Percentiles rank a stretch among this genome's conserved stretches.
Evolutionary conservation across 2,888 invertebrate genomes (phyloP).

Genomic region (Ophion obscuratus): DNA sequence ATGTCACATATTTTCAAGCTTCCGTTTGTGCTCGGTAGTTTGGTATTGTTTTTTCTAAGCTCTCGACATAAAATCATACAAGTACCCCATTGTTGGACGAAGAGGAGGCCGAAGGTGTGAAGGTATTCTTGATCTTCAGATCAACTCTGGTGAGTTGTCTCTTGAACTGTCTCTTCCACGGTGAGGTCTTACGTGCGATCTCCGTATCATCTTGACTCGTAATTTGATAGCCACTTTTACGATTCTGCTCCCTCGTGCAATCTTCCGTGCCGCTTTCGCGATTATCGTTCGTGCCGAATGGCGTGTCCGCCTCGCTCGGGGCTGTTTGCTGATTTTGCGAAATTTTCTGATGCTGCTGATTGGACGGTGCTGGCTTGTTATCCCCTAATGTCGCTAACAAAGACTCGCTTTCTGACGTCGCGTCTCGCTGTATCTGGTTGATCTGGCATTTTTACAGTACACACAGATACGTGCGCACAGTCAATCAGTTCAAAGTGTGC

Average conservation of each 20-base stretch:
- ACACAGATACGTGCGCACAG: constrained; percentile 70
- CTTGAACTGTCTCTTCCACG: constrained; percentile 92
- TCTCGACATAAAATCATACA: constrained; percentile 73
- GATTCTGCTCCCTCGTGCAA: constrained; percentile 57
- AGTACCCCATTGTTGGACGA: constrained; percentile 82
- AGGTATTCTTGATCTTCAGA: constrained; percentile 89
- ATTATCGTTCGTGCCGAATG: constrained; percentile 70
- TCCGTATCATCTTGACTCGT: constrained; percentile 72
- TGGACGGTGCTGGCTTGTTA: constrained; percentile 65
- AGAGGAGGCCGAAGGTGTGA: constrained; percentile 80
- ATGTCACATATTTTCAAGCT: constrained; percentile 18
- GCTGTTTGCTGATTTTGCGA: constrained; percentile 68
- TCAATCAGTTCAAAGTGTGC: constrained; percentile 73
- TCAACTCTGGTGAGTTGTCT: constrained; percentile 93
- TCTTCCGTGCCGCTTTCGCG: constrained; percentile 66
- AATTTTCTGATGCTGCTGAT: constrained; percentile 70
- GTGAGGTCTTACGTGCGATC: constrained; percentile 75
- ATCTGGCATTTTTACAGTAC: constrained; percentile 73
- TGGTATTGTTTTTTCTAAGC: constrained; percentile 64
- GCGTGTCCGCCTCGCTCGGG: constrained; percentile 69
- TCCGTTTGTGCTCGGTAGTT: constrained; percentile 31
- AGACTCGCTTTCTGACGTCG: constrained; percentile 74
- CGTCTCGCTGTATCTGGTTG: constrained; percentile 77
- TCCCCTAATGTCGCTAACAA: constrained; percentile 73
- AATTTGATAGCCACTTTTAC: constrained; percentile 59